These are phyloP conservation scores for Dryas iulia DNA, from an alignment of 1,140 invertebrate species.

Conservation along the genomic window DNA sequence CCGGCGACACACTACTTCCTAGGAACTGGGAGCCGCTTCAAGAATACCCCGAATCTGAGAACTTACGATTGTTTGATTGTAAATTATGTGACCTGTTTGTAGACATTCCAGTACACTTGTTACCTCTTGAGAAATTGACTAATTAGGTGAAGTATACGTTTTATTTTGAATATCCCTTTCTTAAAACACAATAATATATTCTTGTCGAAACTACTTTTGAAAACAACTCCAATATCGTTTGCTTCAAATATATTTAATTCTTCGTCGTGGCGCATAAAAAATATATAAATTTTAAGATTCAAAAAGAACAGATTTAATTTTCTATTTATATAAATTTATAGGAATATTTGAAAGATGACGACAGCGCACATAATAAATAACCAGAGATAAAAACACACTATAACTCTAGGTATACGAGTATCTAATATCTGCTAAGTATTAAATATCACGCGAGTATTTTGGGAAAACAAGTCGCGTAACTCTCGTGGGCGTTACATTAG, in stretches of 20 bases:
- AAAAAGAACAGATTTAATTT: neutral
- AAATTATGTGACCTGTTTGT: neutral
- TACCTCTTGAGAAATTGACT: neutral
- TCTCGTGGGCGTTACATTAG: neutral
- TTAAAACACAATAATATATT: neutral
- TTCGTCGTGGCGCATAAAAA: no score
- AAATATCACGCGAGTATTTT: neutral
- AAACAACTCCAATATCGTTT: no score
- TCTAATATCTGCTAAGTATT: neutral
- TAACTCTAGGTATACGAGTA: neutral
- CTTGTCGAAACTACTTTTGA: neutral
- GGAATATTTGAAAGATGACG: neutral
- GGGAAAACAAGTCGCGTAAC: neutral
- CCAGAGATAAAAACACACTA: neutral
- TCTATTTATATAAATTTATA: neutral
- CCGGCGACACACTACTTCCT: slow-evolving; percentile 18
- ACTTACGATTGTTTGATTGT: neutral
- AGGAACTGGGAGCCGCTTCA: slow-evolving; percentile 5
- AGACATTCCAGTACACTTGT: neutral
- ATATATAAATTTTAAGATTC: neutral
- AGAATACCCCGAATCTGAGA: neutral
- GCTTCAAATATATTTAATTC: neutral
- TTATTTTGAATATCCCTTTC: neutral
- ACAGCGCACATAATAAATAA: neutral
- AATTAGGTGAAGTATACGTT: neutral